Conservation (phyloP, 2,113 vertebrate species). For the Ailurus styani region DNA sequence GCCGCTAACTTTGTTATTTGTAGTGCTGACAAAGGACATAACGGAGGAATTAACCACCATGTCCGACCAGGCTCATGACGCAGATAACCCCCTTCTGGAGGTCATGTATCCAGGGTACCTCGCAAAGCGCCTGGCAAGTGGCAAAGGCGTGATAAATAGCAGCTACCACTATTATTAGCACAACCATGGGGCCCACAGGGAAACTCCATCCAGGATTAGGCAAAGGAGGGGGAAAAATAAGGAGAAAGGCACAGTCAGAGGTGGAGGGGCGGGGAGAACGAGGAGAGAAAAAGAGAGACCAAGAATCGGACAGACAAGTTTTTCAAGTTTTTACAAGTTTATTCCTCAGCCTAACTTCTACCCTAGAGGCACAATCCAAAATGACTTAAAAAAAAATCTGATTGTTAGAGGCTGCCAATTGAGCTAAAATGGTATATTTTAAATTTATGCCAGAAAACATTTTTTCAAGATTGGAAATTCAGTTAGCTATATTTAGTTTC, state of each 20-base stretch:
- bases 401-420: background rate
- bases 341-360: background rate
- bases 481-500: background rate
- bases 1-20: conserved; percentile 62
- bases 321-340: background rate
- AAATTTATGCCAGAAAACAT: background rate
- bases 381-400: background rate
- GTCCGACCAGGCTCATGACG: background rate
- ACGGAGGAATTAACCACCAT: conserved; percentile 37
- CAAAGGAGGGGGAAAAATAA: background rate
- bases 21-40: conserved; percentile 40
- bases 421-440: background rate
- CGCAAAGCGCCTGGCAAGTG: background rate
- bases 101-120: background rate
- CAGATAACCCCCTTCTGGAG: background rate
- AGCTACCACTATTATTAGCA: conserved; percentile 1
- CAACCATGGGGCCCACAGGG: conserved; percentile 22
- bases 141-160: conserved; percentile 19
- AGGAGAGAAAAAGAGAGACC: accelerated
- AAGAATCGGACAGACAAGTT: background rate
- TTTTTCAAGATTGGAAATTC: background rate
- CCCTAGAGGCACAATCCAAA: background rate
- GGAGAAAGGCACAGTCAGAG: background rate
- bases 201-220: conserved; percentile 16
- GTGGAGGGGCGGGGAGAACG: accelerated